These are phyloP conservation scores for Rhipidura dahli DNA, from an alignment of 2,113 vertebrate genomes.

Conservation along the genomic window DNA sequence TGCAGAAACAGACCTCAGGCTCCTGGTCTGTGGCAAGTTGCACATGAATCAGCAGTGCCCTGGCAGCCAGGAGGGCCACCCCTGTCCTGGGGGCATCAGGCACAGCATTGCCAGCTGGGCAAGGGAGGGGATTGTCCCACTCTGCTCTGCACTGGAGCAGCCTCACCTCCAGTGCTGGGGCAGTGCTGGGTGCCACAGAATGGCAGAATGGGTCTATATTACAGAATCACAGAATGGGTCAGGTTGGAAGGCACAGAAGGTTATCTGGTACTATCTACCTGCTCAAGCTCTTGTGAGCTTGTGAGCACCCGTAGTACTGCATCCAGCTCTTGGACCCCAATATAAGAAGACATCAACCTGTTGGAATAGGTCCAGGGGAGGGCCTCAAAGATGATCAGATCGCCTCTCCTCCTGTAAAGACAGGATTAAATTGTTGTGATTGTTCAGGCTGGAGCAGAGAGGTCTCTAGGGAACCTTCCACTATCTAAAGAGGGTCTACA, in stretches of 20 bases:
- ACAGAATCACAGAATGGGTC: neutral
- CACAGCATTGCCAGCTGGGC: fast-evolving
- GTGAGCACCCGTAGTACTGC: no score
- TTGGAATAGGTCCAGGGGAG: no score
- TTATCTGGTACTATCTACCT: neutral
- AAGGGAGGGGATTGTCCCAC: neutral
- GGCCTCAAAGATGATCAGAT: neutral
- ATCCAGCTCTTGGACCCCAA: neutral
- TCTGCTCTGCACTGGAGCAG: neutral
- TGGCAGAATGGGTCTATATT: no score
- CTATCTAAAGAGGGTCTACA: no score
- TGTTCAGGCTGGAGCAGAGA: neutral
- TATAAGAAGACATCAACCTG: neutral
- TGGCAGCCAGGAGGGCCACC: neutral
- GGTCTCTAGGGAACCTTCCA: neutral
- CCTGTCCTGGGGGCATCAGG: neutral
- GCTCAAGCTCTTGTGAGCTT: neutral
- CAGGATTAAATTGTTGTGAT: neutral
- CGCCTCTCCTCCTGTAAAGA: neutral
- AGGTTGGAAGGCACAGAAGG: neutral
- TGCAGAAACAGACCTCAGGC: no score
- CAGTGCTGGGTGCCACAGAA: neutral
- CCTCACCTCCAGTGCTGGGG: neutral
- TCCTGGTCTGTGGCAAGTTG: neutral
- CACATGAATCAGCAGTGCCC: neutral